These are phyloP conservation scores for Scaptomyza flava DNA, from an alignment of 2,888 invertebrate genomes.

Conservation along the genomic window DNA sequence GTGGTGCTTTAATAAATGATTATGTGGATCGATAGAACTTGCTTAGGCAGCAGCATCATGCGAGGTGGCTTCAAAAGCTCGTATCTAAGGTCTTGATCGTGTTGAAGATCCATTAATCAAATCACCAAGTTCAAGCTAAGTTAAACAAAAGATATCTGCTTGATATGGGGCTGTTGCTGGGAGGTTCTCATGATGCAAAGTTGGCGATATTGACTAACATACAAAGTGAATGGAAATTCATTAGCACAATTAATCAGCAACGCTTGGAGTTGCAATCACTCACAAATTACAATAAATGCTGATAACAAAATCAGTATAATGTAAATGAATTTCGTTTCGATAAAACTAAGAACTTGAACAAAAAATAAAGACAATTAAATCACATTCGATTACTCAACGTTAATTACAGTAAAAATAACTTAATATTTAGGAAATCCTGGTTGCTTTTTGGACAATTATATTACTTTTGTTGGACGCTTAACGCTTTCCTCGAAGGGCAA, in stretches of 20 bases:
- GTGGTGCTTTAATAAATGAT: constrained; percentile 67
- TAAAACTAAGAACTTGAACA: too few relatives aligned
- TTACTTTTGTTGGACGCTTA: constrained; percentile 37
- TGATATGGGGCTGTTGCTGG: not conserved
- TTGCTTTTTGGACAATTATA: constrained; percentile 29
- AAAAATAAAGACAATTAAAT: not conserved
- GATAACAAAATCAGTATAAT: too few relatives aligned
- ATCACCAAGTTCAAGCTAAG: constrained; percentile 79
- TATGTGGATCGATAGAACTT: constrained; percentile 22
- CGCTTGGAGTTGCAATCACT: not conserved
- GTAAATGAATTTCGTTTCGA: too few relatives aligned
- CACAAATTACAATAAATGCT: not conserved
- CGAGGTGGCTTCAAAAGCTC: constrained; percentile 24
- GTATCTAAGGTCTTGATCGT: constrained; percentile 70
- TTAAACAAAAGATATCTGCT: constrained; percentile 45
- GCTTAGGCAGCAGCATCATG: constrained; percentile 7
- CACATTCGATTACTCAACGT: not conserved
- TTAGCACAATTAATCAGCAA: not conserved
- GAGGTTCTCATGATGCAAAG: constrained; percentile 6
- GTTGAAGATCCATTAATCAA: constrained; percentile 83
- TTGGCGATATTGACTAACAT: constrained; percentile 4
- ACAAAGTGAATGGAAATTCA: not conserved
- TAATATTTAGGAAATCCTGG: not conserved
- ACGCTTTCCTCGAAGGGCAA: constrained; percentile 50
- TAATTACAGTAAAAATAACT: not conserved